These are phyloP conservation scores for Azemiops feae DNA, from an alignment of 2,113 vertebrate species.

Conservation along the genomic window DNA sequence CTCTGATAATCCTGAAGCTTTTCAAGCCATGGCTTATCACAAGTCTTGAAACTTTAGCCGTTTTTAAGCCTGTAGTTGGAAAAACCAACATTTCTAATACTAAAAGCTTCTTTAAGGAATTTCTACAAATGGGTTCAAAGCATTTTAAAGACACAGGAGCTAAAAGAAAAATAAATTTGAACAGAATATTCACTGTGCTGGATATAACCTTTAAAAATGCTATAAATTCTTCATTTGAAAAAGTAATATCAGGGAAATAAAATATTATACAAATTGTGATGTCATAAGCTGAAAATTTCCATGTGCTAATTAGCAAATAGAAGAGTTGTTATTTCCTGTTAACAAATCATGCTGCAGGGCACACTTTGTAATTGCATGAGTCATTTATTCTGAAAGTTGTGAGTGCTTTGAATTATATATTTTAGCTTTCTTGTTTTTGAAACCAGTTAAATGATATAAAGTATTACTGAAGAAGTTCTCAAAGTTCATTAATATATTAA, in stretches of 20 bases:
- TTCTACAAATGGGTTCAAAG: not conserved
- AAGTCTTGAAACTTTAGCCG: not conserved
- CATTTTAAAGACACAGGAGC: not conserved
- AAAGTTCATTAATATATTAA: not conserved
- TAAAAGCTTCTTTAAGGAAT: not conserved
- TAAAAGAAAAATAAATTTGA: not conserved
- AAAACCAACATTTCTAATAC: not conserved
- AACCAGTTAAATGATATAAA: not conserved
- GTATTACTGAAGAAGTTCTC: not conserved
- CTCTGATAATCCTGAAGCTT: not conserved
- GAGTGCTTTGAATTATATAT: constrained; percentile 14
- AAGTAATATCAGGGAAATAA: not conserved
- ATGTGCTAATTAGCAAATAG: constrained; percentile 14
- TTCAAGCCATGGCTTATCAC: not conserved
- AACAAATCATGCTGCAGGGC: constrained; percentile 25
- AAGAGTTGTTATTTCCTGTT: not conserved
- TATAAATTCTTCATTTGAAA: not conserved
- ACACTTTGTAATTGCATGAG: not conserved
- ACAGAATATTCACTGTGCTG: not conserved
- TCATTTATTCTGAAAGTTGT: constrained; percentile 25
- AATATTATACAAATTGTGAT: not conserved
- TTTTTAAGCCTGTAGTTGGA: not conserved
- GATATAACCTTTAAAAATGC: not conserved
- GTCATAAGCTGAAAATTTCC: not conserved
- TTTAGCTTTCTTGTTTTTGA: constrained; percentile 1